phyloP scores from a whole-genome alignment of 2,888 invertebrate species.

The Escarpia spicata region DNA sequence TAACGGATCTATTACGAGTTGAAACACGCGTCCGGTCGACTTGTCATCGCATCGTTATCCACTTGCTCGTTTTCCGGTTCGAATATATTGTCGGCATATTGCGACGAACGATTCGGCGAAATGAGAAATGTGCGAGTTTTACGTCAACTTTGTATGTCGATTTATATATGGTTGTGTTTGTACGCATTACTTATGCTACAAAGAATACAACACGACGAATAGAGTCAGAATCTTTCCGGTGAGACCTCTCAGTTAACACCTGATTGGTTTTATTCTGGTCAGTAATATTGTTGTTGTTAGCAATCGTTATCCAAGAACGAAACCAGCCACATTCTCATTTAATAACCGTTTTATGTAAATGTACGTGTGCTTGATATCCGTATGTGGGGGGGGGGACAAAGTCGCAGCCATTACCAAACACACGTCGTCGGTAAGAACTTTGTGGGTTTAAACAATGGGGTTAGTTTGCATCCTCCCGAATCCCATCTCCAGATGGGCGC shows the following conservation, averaged over 20 bases:
- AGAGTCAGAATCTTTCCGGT: too few relatives aligned
- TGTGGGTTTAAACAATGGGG: background rate
- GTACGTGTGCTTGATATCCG: too few relatives aligned
- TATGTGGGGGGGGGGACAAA: too few relatives aligned
- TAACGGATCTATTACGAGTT: constrained; percentile 6
- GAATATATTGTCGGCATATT: background rate
- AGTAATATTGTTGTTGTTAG: too few relatives aligned
- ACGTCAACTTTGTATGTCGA: background rate
- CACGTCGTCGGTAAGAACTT: background rate
- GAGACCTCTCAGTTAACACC: too few relatives aligned
- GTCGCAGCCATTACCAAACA: background rate
- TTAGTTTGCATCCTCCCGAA: background rate
- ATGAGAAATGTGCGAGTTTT: background rate
- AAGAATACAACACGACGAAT: background rate
- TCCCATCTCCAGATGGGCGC: background rate
- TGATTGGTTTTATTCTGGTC: too few relatives aligned
- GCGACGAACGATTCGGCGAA: background rate
- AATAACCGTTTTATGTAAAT: too few relatives aligned
- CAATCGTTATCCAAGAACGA: too few relatives aligned
- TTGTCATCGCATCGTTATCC: constrained; percentile 2
- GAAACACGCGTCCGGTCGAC: background rate
- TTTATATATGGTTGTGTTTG: background rate
- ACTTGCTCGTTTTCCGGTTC: background rate
- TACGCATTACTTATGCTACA: background rate
- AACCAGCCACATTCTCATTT: too few relatives aligned